Evolutionary conservation across 2,888 invertebrate species (phyloP).

Genomic region (Teinopalpus imperialis): DNA sequence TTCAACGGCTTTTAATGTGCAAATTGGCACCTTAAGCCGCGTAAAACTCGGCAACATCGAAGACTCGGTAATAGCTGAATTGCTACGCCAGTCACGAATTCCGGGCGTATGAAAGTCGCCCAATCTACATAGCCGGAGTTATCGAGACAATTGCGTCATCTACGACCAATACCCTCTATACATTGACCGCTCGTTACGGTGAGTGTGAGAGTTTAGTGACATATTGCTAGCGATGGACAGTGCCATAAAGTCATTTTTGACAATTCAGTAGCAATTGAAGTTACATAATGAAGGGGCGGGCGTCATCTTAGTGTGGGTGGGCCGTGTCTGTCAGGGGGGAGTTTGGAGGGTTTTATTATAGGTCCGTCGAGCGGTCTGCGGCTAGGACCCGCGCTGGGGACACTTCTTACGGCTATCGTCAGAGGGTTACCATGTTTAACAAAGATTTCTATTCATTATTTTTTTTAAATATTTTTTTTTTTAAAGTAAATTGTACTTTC

Average conservation of each 20-base stretch:
- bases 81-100: slow-evolving; percentile 66
- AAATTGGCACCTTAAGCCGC: slow-evolving; percentile 26
- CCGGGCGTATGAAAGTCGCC: slow-evolving; percentile 64
- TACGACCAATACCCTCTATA: not conserved
- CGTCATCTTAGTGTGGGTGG: slow-evolving; percentile 72
- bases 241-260: slow-evolving; percentile 5
- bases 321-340: slow-evolving; percentile 34
- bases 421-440: slow-evolving; percentile 58
- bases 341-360: slow-evolving; percentile 67
- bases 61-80: slow-evolving; percentile 50
- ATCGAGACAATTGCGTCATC: slow-evolving; percentile 36
- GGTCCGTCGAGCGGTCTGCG: slow-evolving; percentile 57
- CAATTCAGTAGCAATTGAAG: slow-evolving; percentile 10
- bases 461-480: no score
- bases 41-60: slow-evolving; percentile 17
- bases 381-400: slow-evolving; percentile 51
- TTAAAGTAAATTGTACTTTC: no score
- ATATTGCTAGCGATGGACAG: slow-evolving; percentile 10
- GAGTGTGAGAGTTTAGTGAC: not conserved
- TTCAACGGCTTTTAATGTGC: slow-evolving; percentile 22
- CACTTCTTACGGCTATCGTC: slow-evolving; percentile 66
- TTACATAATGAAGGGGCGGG: slow-evolving; percentile 30
- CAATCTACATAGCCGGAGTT: slow-evolving; percentile 56
- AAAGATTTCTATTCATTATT: slow-evolving; percentile 15
- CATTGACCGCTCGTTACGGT: slow-evolving; percentile 10